Conservation (phyloP, 2,888 invertebrate genomes). For the Conomelus anceps region DNA sequence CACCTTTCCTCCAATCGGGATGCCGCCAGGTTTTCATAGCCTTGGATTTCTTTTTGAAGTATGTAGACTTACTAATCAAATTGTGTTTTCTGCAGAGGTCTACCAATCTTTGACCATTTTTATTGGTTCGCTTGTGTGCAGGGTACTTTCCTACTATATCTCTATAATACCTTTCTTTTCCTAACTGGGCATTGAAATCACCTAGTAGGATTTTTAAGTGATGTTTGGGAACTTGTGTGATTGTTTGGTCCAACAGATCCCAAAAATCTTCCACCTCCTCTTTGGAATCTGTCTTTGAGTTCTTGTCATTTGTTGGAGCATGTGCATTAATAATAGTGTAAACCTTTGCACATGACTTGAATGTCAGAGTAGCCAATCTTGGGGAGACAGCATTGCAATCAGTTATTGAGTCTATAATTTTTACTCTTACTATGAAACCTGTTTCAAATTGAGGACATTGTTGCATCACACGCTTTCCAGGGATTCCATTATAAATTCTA, state of each 20-base stretch:
- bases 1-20: background rate
- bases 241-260: background rate
- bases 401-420: background rate
- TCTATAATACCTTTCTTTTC: background rate
- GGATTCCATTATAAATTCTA: background rate
- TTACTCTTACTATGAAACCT: background rate
- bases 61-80: background rate
- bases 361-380: background rate
- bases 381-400: background rate
- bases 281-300: background rate
- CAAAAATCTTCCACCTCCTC: background rate
- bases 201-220: background rate
- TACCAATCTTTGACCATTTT: background rate
- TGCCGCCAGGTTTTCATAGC: background rate
- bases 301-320: background rate
- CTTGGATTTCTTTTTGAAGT: background rate
- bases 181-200: background rate
- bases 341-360: background rate
- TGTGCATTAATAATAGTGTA: background rate
- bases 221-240: background rate
- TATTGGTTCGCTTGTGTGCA: background rate
- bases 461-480: background rate
- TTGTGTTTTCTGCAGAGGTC: background rate
- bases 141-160: background rate
- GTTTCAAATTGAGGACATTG: background rate